Evolutionary conservation across 2,797 vertebrate species (phyloP).

Genomic region (Scleropages formosus): DNA sequence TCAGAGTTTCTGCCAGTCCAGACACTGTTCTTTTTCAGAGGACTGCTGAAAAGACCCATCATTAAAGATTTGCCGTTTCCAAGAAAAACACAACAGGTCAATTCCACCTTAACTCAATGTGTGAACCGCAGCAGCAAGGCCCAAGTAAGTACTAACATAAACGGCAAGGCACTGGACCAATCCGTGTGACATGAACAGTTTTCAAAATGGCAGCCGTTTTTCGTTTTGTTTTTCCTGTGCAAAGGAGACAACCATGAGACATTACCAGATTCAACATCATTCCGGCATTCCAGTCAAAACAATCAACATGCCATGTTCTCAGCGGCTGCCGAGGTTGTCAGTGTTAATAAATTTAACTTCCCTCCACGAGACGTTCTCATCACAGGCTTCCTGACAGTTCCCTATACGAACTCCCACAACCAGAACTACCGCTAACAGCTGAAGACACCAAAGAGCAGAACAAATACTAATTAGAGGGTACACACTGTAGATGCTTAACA

Average conservation of each 20-base stretch:
- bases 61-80: too few relatives aligned
- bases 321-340: not conserved
- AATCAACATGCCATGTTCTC: not conserved
- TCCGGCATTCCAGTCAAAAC: not conserved
- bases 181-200: not conserved
- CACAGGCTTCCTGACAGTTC: not conserved
- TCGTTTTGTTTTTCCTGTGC: not conserved
- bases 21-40: too few relatives aligned
- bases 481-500: too few relatives aligned
- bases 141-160: too few relatives aligned
- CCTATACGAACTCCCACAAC: not conserved
- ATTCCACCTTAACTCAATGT: too few relatives aligned
- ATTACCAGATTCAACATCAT: conserved; percentile 8
- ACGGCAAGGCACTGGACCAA: too few relatives aligned
- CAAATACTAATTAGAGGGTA: too few relatives aligned
- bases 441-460: too few relatives aligned
- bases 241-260: not conserved
- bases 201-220: not conserved
- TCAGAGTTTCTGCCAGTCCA: not conserved
- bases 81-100: too few relatives aligned
- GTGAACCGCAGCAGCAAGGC: too few relatives aligned
- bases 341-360: not conserved
- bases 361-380: not conserved
- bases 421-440: not conserved
- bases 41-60: too few relatives aligned